Conservation (phyloP, 1,140 invertebrate species). For the Tetramorium parvispinum region DNA sequence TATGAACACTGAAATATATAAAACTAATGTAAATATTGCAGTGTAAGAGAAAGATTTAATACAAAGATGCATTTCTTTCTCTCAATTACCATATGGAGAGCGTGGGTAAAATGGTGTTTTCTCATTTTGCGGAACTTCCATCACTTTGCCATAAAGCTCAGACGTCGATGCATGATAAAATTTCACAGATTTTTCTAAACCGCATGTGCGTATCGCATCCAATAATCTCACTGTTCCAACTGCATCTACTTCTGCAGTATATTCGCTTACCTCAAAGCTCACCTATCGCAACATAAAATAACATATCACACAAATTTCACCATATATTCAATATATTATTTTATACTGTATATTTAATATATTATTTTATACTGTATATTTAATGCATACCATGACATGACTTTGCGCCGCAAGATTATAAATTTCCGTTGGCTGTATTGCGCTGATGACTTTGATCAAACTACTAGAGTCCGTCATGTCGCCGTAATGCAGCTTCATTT, state of each 20-base stretch:
- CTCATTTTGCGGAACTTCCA: slow-evolving; percentile 98
- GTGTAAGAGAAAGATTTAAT: neutral
- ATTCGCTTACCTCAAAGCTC: slow-evolving; percentile 99
- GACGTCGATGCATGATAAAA: slow-evolving; percentile 99
- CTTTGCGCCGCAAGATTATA: slow-evolving; percentile 99
- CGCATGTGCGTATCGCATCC: slow-evolving; percentile 98
- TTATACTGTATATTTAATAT: neutral
- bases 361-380: neutral
- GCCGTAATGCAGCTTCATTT: slow-evolving; percentile 99
- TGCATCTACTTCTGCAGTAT: slow-evolving; percentile 99
- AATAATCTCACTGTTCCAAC: slow-evolving; percentile 97
- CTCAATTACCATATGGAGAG: slow-evolving; percentile 97
- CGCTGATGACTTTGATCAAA: slow-evolving; percentile 97
- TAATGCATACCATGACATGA: slow-evolving; percentile 96
- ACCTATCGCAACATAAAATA: slow-evolving; percentile 86
- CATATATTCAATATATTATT: slow-evolving; percentile 18
- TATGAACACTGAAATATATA: neutral
- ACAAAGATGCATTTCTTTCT: neutral
- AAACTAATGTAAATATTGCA: neutral
- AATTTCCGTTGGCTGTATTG: slow-evolving; percentile 95
- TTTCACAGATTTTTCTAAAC: slow-evolving; percentile 93
- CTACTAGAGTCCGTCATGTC: slow-evolving; percentile 99
- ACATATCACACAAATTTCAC: neutral
- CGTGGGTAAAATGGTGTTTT: slow-evolving; percentile 99
- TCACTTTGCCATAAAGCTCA: slow-evolving; percentile 99